Evolutionary conservation across 2,113 vertebrate species (phyloP).

Genomic region (Forbesichthys papilliferus): DNA sequence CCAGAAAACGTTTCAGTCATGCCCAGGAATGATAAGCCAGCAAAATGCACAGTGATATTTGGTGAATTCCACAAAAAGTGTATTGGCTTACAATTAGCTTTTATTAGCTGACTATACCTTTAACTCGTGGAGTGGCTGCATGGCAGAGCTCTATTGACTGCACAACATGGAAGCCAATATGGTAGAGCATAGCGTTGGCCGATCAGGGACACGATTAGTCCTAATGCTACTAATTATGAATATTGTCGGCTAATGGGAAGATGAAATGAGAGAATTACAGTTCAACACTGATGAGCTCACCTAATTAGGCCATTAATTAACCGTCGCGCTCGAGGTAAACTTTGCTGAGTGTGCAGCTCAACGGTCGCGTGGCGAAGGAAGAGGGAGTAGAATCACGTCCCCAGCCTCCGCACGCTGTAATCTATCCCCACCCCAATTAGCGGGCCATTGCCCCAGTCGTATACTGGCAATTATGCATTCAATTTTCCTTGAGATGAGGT

Average conservation of each 20-base stretch:
- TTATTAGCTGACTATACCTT: no score
- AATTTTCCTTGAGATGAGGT: constrained; percentile 40
- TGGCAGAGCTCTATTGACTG: no score
- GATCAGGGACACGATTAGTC: constrained; percentile 42
- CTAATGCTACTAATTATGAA: constrained; percentile 68
- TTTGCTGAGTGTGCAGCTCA: constrained; percentile 45
- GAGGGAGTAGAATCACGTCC: constrained; percentile 2
- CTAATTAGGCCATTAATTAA: constrained; percentile 72
- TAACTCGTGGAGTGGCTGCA: no score
- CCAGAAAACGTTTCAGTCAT: no score
- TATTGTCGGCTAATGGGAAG: constrained; percentile 67
- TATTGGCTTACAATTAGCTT: no score
- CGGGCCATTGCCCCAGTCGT: constrained; percentile 13
- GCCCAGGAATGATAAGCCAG: no score
- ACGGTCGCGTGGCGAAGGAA: constrained; percentile 21
- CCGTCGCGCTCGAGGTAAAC: constrained; percentile 37
- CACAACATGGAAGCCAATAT: no score
- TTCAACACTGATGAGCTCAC: constrained; percentile 63
- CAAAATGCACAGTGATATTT: no score
- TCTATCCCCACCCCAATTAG: constrained; percentile 30
- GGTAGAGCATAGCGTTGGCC: constrained; percentile 15
- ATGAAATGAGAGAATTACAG: constrained; percentile 66
- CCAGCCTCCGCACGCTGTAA: neutral
- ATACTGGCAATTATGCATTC: constrained; percentile 39
- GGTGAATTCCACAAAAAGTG: no score